phyloP scores from a whole-genome alignment of 2,797 vertebrate species.

The Ibycter americanus region DNA sequence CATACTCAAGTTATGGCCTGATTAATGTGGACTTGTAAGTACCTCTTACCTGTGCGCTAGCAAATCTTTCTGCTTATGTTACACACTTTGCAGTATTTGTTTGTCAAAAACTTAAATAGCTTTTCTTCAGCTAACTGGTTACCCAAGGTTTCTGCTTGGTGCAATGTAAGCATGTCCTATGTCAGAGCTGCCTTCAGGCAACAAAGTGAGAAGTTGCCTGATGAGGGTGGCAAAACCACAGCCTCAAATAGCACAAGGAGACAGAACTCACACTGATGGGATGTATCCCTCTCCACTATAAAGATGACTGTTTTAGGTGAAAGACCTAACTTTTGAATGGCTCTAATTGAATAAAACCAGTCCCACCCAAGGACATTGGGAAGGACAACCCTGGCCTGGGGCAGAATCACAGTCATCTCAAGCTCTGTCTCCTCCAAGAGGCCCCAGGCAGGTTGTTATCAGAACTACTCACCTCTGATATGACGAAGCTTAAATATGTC shows the following conservation, averaged over 20 bases:
- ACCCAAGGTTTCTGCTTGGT: not conserved
- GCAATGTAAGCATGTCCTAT: not conserved
- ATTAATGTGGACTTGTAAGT: not conserved
- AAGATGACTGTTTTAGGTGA: not conserved
- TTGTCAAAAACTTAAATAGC: not conserved
- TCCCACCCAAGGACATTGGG: not conserved
- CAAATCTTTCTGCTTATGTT: not conserved
- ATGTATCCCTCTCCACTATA: not conserved
- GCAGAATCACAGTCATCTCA: not conserved
- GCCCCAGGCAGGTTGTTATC: not conserved
- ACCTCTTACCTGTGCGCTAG: not conserved
- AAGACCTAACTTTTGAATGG: not conserved
- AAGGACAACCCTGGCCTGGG: not conserved
- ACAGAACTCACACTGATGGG: not conserved
- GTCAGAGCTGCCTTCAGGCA: not conserved
- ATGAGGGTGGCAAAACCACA: slow-evolving; percentile 12
- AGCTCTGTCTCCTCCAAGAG: not conserved
- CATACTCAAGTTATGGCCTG: not conserved
- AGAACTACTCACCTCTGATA: not conserved
- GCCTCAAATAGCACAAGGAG: not conserved
- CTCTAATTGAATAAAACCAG: not conserved
- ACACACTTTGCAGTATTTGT: not conserved
- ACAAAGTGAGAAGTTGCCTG: not conserved
- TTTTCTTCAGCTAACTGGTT: not conserved
- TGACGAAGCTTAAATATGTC: not conserved